A percentile compares a stretch with the other conserved stretches of the same genome.
Conservation (phyloP, 1,140 invertebrate species). For the Zeugodacus cucurbitae region DNA sequence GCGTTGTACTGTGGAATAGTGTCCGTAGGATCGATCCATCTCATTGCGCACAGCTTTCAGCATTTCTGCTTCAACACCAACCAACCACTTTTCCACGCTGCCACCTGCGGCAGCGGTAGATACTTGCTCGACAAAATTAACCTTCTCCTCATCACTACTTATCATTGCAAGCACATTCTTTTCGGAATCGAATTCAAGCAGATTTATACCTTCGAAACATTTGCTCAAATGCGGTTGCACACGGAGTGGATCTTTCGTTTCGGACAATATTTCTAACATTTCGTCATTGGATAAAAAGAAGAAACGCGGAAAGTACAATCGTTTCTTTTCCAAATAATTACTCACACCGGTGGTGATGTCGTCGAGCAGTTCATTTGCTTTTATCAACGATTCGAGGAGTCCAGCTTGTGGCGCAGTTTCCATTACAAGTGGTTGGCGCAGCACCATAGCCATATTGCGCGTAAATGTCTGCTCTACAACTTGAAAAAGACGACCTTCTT, state of each 20-base stretch:
- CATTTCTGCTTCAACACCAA: constrained; percentile 89
- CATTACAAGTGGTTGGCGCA: constrained; percentile 79
- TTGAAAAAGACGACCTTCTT: constrained; percentile 83
- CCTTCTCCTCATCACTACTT: constrained; percentile 85
- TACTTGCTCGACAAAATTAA: constrained; percentile 77
- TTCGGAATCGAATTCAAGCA: constrained; percentile 78
- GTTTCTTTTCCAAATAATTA: constrained; percentile 91
- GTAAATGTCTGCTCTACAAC: constrained; percentile 83
- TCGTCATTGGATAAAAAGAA: constrained; percentile 97
- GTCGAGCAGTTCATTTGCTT: constrained; percentile 80
- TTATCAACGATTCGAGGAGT: constrained; percentile 79
- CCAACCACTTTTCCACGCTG: constrained; percentile 93
- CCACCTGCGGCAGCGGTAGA: constrained; percentile 84
- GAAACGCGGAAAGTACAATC: constrained; percentile 90
- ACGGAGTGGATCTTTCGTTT: constrained; percentile 87
- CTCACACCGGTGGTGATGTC: constrained; percentile 88
- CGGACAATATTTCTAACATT: constrained; percentile 93
- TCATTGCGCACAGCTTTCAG: constrained; percentile 77
- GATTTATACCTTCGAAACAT: constrained; percentile 86
- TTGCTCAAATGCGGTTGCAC: constrained; percentile 94
- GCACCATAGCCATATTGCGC: constrained; percentile 79
- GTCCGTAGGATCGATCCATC: constrained; percentile 76
- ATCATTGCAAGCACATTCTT: constrained; percentile 87
- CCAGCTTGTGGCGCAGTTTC: constrained; percentile 77
- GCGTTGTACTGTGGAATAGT: constrained; percentile 75